These are phyloP conservation scores for Malurus elegans DNA, from an alignment of 2,113 vertebrate genomes.

Conservation along the genomic window DNA sequence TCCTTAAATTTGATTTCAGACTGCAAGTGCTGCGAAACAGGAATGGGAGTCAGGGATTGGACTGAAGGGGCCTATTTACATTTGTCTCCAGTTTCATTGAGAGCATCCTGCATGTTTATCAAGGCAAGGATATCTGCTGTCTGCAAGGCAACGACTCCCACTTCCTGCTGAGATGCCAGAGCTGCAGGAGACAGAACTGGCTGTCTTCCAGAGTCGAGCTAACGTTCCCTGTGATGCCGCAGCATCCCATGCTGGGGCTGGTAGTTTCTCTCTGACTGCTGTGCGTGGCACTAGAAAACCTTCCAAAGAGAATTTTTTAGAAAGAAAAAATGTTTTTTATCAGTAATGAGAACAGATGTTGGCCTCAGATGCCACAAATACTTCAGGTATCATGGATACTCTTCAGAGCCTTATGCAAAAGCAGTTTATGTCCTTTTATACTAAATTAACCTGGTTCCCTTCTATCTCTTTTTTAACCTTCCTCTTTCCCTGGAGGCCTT, in stretches of 20 bases:
- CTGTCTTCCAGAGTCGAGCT: background rate
- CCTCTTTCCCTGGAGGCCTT: background rate
- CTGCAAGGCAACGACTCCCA: background rate
- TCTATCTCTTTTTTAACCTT: background rate
- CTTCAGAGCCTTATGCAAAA: background rate
- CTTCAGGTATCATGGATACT: background rate
- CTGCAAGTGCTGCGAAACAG: background rate
- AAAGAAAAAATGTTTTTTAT: fast-evolving
- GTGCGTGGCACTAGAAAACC: background rate
- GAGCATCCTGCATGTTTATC: background rate
- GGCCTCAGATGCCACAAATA: background rate
- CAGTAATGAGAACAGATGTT: background rate
- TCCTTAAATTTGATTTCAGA: background rate
- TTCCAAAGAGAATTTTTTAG: background rate
- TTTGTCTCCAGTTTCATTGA: background rate
- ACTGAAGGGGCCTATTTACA: background rate
- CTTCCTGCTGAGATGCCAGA: background rate
- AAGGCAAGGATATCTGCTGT: background rate
- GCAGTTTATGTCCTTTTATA: background rate
- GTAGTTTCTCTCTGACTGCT: background rate
- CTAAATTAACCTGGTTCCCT: background rate
- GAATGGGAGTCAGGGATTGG: background rate
- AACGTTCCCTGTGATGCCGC: fast-evolving
- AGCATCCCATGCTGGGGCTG: background rate
- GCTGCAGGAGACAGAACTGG: slow-evolving; percentile 4